Conservation (phyloP, 2,888 invertebrate genomes). For the Xanthorhoe spadicearia region DNA sequence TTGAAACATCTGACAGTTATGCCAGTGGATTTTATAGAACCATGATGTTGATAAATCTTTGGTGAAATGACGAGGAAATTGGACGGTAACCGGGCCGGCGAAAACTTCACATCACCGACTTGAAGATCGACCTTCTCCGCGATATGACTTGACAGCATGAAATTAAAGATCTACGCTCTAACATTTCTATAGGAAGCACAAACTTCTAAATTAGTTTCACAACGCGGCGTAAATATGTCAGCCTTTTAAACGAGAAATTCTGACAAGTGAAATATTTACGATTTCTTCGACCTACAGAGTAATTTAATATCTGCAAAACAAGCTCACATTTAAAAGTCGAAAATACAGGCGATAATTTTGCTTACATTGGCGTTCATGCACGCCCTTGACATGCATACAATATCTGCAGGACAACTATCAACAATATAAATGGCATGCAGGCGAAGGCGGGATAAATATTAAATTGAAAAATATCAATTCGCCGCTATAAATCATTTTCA, state of each 20-base stretch:
- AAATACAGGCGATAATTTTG: conserved; percentile 28
- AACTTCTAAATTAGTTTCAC: conserved; percentile 45
- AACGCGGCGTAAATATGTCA: conserved; percentile 28
- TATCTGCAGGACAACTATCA: conserved; percentile 24
- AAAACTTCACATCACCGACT: conserved; percentile 55
- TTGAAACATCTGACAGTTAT: conserved; percentile 55
- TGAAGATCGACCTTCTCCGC: conserved; percentile 49
- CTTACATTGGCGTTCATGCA: conserved; percentile 25
- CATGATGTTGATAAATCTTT: conserved; percentile 57
- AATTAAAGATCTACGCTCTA: conserved; percentile 54
- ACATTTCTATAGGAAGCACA: conserved; percentile 36
- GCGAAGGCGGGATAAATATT: conserved; percentile 15
- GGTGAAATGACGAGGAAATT: conserved; percentile 57
- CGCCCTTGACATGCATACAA: conserved; percentile 40
- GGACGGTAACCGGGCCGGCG: conserved; percentile 50
- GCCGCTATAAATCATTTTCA: neutral
- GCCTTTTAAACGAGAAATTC: conserved; percentile 20
- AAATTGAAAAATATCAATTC: conserved; percentile 4
- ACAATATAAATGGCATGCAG: conserved; percentile 39
- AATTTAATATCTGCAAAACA: conserved; percentile 25
- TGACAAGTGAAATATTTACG: conserved; percentile 24
- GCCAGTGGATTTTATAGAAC: conserved; percentile 44
- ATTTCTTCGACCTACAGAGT: conserved; percentile 18
- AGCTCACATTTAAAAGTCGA: conserved; percentile 10
- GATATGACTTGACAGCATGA: conserved; percentile 63